Evolutionary conservation across 2,113 vertebrate species (phyloP), one percentile per base, ranked within the genome.

Genomic region (Spea bombifrons): DNA sequence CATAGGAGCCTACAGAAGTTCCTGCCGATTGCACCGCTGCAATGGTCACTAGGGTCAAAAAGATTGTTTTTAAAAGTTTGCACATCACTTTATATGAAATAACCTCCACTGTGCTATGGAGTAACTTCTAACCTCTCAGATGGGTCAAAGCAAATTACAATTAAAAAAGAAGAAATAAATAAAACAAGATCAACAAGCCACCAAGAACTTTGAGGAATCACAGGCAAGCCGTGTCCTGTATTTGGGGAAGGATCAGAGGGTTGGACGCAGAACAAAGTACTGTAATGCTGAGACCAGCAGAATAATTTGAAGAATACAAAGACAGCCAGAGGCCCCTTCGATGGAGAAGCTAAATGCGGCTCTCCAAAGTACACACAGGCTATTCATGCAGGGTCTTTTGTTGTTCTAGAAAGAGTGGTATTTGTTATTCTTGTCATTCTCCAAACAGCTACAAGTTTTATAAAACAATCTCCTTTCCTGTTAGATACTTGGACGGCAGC

Each of bases 241-340:
- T 66, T 66, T 66, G 43, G 43, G 16, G 43, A 66, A 7, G 64
- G 16, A 66, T 66, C 64, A 43, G 64, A 66, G 16, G n/a, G 3
- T 12, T 43, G 64, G 64, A 44, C 17, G 64, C 64, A 43, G 64
- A 43, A 3, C 64, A 43, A n/a, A 66, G 55, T 13, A 52, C 50
- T 13, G 12, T 66, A 66, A 44, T 66, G 64, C 64, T 30, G 64
- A 66, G 64, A 44, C 43, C 64, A 66, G 64, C 64, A 7, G 64
- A 66, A 44, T 43, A 43, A n/a, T 44, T 66, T 12, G 16, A 5
- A 66, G 64, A 66, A 66, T 8, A 66, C 64, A 66, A 65, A 30
- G 10, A 12, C 3, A 43, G 15, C 5, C 8, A 43, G 64, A 66
- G 64, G 17, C 64, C 17, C 64, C n/a, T 59, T 59, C 8, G 4